Conservation (phyloP, 2,113 vertebrate genomes). For the Perca fluviatilis region DNA sequence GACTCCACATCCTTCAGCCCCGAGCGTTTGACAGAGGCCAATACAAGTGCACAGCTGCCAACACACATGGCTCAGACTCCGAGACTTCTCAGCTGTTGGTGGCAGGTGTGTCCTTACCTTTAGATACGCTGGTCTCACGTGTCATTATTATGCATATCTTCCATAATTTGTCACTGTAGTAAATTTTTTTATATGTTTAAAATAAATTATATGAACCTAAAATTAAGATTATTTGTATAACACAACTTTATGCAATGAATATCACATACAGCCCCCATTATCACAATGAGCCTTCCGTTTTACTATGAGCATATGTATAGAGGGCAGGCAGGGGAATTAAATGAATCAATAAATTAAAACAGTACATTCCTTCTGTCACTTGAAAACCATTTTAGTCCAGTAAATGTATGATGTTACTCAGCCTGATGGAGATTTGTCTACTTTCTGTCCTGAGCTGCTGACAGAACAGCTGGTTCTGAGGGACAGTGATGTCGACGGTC, state of each 20-base stretch:
- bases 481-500: too few species aligned
- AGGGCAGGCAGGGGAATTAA: too few species aligned
- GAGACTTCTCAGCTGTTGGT: slow-evolving; percentile 83
- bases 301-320: too few species aligned
- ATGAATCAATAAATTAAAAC: too few species aligned
- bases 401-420: too few species aligned
- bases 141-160: neutral
- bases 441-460: too few species aligned
- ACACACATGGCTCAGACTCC: slow-evolving; percentile 83
- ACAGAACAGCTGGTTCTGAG: too few species aligned
- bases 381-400: too few species aligned
- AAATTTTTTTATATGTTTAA: neutral
- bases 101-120: slow-evolving; percentile 83
- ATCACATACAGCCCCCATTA: neutral
- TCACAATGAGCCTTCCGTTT: neutral
- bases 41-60: slow-evolving; percentile 87
- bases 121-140: neutral
- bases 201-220: neutral
- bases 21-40: slow-evolving; percentile 83
- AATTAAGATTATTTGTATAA: neutral
- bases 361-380: too few species aligned
- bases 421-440: too few species aligned
- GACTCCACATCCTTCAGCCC: slow-evolving; percentile 85
- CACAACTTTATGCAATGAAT: too few species aligned
- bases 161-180: neutral